Evolutionary conservation across 2,797 vertebrate genomes (phyloP).

Genomic region (Octomys mimax): DNA sequence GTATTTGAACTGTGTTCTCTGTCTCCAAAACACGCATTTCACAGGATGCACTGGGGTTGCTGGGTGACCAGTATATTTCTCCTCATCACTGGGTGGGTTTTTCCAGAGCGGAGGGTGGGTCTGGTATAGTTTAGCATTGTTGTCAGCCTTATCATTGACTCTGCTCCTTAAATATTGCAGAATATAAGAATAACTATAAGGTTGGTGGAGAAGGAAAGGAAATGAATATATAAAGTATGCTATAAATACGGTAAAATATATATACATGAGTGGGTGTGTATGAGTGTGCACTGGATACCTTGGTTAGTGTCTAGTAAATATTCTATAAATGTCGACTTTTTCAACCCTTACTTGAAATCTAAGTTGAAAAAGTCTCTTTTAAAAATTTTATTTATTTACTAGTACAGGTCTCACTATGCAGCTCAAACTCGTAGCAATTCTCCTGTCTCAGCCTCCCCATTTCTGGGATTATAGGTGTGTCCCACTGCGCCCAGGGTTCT

Average conservation of each 20-base stretch:
- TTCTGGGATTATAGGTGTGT: no score
- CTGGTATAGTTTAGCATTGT: background rate
- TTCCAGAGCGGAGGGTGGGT: background rate
- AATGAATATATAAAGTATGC: background rate
- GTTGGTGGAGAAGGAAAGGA: background rate
- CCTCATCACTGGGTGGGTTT: background rate
- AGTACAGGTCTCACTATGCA: no score
- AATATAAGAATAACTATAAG: background rate
- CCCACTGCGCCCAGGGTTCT: no score
- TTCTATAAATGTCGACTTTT: background rate
- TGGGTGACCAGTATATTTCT: background rate
- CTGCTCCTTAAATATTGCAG: background rate
- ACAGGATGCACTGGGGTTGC: background rate
- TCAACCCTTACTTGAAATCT: background rate
- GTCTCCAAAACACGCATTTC: background rate
- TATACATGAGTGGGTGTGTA: background rate
- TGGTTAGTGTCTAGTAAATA: background rate
- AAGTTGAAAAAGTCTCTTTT: background rate
- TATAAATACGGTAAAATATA: background rate
- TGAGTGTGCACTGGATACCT: background rate
- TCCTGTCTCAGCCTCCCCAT: no score
- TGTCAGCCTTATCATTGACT: background rate
- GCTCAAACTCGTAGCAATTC: no score
- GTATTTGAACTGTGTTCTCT: background rate
- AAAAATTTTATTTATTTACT: no score